These are phyloP conservation scores for Lagorchestes hirsutus DNA, from an alignment of 2,797 vertebrate species.

Conservation along the genomic window DNA sequence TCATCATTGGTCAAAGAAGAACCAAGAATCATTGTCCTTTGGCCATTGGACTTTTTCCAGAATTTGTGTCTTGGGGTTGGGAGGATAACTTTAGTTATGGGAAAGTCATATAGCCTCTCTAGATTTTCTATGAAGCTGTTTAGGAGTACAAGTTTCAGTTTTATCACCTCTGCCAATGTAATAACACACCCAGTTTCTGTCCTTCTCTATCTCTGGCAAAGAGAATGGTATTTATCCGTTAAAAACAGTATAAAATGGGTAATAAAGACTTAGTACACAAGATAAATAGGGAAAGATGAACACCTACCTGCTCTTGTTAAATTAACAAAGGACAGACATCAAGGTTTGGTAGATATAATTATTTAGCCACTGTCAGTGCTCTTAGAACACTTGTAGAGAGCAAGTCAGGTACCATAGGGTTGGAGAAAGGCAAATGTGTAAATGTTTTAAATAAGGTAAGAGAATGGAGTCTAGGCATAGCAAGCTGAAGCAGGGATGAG, in stretches of 20 bases:
- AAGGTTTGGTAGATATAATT: neutral
- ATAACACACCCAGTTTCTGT: neutral
- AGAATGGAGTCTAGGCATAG: neutral
- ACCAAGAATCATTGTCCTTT: neutral
- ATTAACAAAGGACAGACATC: neutral
- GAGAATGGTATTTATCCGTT: neutral
- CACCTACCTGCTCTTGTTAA: neutral
- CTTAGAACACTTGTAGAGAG: neutral
- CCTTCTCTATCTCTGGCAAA: neutral
- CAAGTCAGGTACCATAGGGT: neutral
- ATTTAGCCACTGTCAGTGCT: too few species aligned
- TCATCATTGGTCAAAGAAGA: neutral
- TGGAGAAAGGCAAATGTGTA: neutral
- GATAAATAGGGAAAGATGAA: neutral
- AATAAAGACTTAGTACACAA: neutral
- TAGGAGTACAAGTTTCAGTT: neutral
- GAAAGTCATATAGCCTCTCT: neutral
- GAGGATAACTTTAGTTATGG: too few species aligned
- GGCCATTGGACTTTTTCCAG: too few species aligned
- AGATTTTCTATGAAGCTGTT: neutral
- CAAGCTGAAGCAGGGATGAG: neutral
- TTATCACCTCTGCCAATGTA: neutral
- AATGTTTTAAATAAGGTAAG: neutral
- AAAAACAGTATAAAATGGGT: neutral
- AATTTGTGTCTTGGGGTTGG: too few species aligned